Percentiles rank a stretch among this genome's conserved stretches.
These are phyloP conservation scores for Heloderma charlesbogerti DNA, from an alignment of 2,113 vertebrate species.

Conservation along the genomic window DNA sequence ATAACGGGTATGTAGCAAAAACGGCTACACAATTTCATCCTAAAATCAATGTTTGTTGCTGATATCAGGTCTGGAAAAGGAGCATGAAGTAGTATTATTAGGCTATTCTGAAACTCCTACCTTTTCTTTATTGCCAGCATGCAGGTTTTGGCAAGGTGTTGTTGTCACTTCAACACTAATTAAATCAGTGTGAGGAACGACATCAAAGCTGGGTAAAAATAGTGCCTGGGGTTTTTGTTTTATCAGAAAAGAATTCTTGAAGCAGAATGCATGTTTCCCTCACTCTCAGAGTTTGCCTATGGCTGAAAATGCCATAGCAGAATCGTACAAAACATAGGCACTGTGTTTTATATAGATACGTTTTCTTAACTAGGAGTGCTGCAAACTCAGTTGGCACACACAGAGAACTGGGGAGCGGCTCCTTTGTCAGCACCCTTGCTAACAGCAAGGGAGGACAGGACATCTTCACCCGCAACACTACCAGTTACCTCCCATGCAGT, in stretches of 20 bases:
- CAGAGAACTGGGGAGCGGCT: neutral
- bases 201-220: neutral
- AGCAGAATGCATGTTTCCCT: neutral
- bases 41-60: neutral
- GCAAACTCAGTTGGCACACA: neutral
- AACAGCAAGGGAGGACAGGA: neutral
- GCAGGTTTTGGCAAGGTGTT: conserved; percentile 6
- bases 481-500: neutral
- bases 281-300: neutral
- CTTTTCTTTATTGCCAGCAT: conserved; percentile 13
- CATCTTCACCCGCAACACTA: too few relatives aligned
- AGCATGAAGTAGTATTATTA: neutral
- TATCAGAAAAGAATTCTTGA: neutral
- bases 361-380: neutral
- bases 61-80: conserved; percentile 13
- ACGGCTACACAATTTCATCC: neutral
- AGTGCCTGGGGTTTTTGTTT: neutral
- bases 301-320: neutral
- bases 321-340: neutral
- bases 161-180: conserved; percentile 16
- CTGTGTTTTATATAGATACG: neutral
- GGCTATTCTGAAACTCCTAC: neutral
- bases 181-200: neutral
- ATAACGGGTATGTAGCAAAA: neutral
- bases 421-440: neutral